These are phyloP conservation scores for Leptinotarsa rubiginosa DNA, from an alignment of 2,888 invertebrate genomes.

Conservation along the genomic window DNA sequence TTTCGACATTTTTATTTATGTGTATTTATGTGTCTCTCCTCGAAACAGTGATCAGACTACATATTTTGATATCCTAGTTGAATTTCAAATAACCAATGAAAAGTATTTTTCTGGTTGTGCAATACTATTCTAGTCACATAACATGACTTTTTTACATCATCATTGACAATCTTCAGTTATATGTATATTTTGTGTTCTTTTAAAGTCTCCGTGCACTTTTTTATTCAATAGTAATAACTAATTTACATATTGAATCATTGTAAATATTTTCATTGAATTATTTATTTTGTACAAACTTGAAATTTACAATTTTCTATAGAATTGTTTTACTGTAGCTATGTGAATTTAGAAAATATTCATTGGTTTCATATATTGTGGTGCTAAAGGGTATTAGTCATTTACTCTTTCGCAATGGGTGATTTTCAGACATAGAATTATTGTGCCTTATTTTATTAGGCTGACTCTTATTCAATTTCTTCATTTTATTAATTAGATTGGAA, in stretches of 20 bases:
- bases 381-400: slow-evolving; percentile 7
- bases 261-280: slow-evolving; percentile 37
- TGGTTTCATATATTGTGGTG: slow-evolving; percentile 24
- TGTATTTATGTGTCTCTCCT: too few species aligned
- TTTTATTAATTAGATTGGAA: too few species aligned
- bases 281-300: slow-evolving; percentile 36
- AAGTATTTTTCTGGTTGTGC: slow-evolving; percentile 11
- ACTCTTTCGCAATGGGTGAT: not conserved
- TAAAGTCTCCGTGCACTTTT: not conserved
- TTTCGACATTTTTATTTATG: too few species aligned
- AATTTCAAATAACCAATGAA: not conserved
- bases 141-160: not conserved
- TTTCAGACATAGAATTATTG: not conserved
- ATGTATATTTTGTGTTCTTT: slow-evolving; percentile 10
- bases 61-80: too few species aligned
- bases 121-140: not conserved
- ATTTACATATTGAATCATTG: slow-evolving; percentile 25
- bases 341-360: not conserved
- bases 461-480: too few species aligned
- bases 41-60: too few species aligned
- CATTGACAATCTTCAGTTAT: not conserved
- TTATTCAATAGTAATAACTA: not conserved
- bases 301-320: slow-evolving; percentile 29
- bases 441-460: not conserved
- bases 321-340: slow-evolving; percentile 14